phyloP scores from a whole-genome alignment of 37 sponge, comb jelly and placozoan species.

The Oopsacas minuta region DNA sequence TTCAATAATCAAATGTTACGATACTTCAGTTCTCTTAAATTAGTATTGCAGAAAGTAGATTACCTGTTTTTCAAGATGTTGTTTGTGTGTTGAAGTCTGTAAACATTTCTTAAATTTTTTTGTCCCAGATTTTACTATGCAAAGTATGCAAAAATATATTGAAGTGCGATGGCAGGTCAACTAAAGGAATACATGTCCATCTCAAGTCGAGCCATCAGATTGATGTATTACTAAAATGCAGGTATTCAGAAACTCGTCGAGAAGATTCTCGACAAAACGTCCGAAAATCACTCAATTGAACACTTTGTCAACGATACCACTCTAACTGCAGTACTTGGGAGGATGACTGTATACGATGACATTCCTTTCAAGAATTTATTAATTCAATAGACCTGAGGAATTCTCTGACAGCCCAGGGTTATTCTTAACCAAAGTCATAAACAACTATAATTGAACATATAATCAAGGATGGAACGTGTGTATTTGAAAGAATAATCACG shows the following conservation, averaged over 20 bases:
- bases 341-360: slow-evolving; percentile 18
- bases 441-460: slow-evolving; percentile 13
- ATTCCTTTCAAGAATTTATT: neutral
- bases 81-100: slow-evolving; percentile 7
- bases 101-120: neutral
- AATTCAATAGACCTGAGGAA: slow-evolving; percentile 14
- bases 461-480: slow-evolving; percentile 6
- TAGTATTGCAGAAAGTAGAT: neutral
- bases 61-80: neutral
- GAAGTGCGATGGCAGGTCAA: slow-evolving; percentile 10
- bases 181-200: slow-evolving; percentile 17
- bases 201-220: neutral
- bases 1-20: slow-evolving; percentile 14
- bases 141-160: slow-evolving; percentile 13
- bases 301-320: slow-evolving; percentile 19
- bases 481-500: slow-evolving; percentile 17
- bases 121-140: neutral
- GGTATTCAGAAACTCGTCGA: neutral
- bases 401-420: neutral
- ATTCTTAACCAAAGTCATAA: slow-evolving; percentile 13
- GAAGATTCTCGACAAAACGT: slow-evolving; percentile 17
- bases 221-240: slow-evolving; percentile 10
- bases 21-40: neutral
- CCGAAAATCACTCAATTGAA: slow-evolving; percentile 19
- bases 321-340: slow-evolving; percentile 4